A percentile compares a stretch with the other conserved stretches of the same genome.
phyloP scores from a whole-genome alignment of 2,888 invertebrate genomes.

The Ectemnius continuus region DNA sequence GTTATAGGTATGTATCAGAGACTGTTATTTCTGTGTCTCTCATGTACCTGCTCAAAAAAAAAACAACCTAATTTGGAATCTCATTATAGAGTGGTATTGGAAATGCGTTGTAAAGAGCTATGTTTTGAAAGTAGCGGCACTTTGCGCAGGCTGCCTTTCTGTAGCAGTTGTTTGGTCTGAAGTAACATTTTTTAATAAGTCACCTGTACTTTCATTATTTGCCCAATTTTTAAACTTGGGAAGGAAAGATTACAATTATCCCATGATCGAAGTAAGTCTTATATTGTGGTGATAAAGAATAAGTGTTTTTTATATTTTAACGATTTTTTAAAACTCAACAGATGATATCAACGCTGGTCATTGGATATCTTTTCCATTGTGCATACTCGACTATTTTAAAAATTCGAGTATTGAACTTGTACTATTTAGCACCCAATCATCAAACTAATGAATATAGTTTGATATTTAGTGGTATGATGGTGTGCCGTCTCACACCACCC shows the following conservation, averaged over 20 bases:
- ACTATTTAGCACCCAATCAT: slow-evolving; percentile 98
- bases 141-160: slow-evolving; percentile 88
- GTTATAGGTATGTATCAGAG: slow-evolving; percentile 80
- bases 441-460: slow-evolving; percentile 99
- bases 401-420: slow-evolving; percentile 96
- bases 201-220: slow-evolving; percentile 96
- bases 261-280: slow-evolving; percentile 90
- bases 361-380: slow-evolving; percentile 97
- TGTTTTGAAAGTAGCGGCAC: slow-evolving; percentile 86
- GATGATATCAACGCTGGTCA: slow-evolving; percentile 93
- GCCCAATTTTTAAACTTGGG: slow-evolving; percentile 95
- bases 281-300: background rate
- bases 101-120: slow-evolving; percentile 90
- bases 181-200: slow-evolving; percentile 96
- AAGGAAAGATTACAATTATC: slow-evolving; percentile 91
- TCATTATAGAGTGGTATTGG: slow-evolving; percentile 95
- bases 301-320: background rate
- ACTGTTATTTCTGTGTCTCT: background rate
- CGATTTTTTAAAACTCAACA: slow-evolving; percentile 77
- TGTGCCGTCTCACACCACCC: slow-evolving; percentile 97
- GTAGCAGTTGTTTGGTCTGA: slow-evolving; percentile 99
- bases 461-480: slow-evolving; percentile 98
- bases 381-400: slow-evolving; percentile 99
- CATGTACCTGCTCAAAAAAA: slow-evolving; percentile 23
- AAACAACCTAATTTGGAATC: slow-evolving; percentile 16